Percentiles rank a stretch among this genome's conserved stretches.
These are phyloP conservation scores for Excalfactoria chinensis DNA, from an alignment of 2,113 vertebrate genomes.

Conservation along the genomic window DNA sequence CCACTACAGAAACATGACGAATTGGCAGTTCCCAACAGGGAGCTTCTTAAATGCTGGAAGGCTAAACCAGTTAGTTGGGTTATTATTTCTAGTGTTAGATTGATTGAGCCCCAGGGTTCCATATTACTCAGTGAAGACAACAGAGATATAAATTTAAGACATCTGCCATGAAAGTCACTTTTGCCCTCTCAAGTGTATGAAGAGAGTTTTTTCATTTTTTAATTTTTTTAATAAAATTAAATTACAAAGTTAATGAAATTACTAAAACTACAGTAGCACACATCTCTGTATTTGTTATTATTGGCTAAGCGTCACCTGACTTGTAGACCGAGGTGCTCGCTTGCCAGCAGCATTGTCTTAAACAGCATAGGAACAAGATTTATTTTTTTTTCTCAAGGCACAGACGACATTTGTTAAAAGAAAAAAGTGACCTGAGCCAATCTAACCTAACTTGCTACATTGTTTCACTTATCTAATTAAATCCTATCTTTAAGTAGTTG, in stretches of 20 bases:
- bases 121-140: background rate
- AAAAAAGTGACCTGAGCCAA: background rate
- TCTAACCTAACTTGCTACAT: background rate
- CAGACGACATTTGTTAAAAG: background rate
- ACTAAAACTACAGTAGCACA: background rate
- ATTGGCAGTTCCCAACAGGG: background rate
- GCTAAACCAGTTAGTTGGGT: background rate
- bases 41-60: background rate
- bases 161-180: background rate
- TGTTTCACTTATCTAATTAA: constrained; percentile 46
- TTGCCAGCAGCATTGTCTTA: background rate
- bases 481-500: background rate
- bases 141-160: background rate
- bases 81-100: background rate
- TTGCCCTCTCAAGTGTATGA: background rate
- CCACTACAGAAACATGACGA: background rate
- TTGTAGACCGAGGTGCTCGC: background rate
- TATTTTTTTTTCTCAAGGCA: background rate
- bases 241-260: background rate
- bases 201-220: accelerated
- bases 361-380: background rate
- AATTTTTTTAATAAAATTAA: background rate
- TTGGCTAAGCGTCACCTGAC: background rate
- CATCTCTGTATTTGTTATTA: background rate
- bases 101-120: background rate